Base-by-base conservation (phyloP, 1,140 invertebrate genomes). In the Frieseomelitta varia region DNA sequence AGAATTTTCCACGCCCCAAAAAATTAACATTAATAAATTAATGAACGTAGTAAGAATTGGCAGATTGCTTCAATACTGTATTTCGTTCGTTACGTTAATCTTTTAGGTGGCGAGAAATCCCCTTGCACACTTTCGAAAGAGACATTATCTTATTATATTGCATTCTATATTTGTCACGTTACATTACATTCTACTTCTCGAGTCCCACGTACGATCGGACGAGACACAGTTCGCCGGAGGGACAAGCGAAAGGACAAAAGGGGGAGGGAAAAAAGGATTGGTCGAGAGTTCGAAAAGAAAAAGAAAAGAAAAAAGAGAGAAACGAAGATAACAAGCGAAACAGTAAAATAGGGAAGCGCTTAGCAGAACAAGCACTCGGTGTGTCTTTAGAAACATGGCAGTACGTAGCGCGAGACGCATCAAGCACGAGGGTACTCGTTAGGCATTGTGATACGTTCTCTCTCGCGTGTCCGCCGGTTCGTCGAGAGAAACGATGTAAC, bases 391-490 rank as follows among this genome's bases (percentile, higher is more conserved):
- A 67, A 71, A 61, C 53, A 80, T 39, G 53, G 55, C 15, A 53
- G 76, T 67, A 67, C 55, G 53, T 34, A 55, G 53, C 51, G 67
- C 78, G 78, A 79, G 65, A 34, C 61, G 78, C 55, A 61, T 80
- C 67, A 72, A 58, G 67, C 68, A 72, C 67, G 17, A 80, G 79
- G 69, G 68, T 76, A 67, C 80, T 81, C 80, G 80, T 81, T 81
- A 81, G 72, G 80, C 72, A 67, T 67, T 65, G 72, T 65, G 80
- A 81, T 81, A 81, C 61, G 71, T 81, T 81, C 56, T 74, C 56
- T 74, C 30, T 65, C 71, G 61, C 79, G 79, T 81, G 79, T 81
- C 58, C 27, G 71, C 24, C 21, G 39, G 4, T 51, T 27, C 61
- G 79, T 55, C 58, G 56, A 47, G 79, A 34, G 30, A 53, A 74